These are phyloP conservation scores for Leptarthrus brevirostris DNA, from an alignment of 2,888 invertebrate species.

Conservation along the genomic window DNA sequence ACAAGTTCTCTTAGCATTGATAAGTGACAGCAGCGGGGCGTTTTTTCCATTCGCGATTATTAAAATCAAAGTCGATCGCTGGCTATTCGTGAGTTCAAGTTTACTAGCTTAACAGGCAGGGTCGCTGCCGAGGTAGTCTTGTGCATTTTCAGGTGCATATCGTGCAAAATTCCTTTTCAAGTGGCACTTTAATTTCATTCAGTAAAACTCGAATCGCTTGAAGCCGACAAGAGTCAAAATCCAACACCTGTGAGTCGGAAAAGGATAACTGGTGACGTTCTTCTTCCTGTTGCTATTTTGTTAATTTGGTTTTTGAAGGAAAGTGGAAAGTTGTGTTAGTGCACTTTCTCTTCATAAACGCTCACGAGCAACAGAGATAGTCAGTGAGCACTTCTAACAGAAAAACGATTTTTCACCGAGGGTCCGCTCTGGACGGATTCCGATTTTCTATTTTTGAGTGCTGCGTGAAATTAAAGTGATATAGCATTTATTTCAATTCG, in stretches of 20 bases:
- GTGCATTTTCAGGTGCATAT: not conserved
- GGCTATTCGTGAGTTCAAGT: constrained; percentile 32
- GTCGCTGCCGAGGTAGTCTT: not conserved
- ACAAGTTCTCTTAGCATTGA: no score
- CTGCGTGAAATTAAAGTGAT: constrained; percentile 31
- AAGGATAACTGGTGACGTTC: constrained; percentile 15
- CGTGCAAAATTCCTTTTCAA: constrained; percentile 3
- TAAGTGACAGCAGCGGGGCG: not conserved
- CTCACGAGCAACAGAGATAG: constrained; percentile 7
- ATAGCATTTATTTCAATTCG: constrained; percentile 31
- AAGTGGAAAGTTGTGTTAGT: constrained; percentile 27
- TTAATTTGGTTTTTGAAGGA: constrained; percentile 1
- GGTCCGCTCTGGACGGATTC: constrained; percentile 26
- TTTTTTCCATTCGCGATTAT: not conserved
- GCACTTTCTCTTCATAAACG: constrained; percentile 36
- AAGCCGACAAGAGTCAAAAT: no score
- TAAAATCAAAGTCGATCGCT: constrained; percentile 37
- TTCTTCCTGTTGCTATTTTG: not conserved
- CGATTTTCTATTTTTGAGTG: constrained; percentile 22
- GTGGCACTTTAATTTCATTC: not conserved
- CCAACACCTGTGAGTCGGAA: not conserved
- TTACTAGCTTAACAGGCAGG: constrained; percentile 19
- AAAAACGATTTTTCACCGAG: constrained; percentile 37
- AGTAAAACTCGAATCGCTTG: not conserved
- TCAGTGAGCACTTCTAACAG: constrained; percentile 3